phyloP scores from a whole-genome alignment of 2,888 invertebrate genomes.

The Perdita meconis region DNA sequence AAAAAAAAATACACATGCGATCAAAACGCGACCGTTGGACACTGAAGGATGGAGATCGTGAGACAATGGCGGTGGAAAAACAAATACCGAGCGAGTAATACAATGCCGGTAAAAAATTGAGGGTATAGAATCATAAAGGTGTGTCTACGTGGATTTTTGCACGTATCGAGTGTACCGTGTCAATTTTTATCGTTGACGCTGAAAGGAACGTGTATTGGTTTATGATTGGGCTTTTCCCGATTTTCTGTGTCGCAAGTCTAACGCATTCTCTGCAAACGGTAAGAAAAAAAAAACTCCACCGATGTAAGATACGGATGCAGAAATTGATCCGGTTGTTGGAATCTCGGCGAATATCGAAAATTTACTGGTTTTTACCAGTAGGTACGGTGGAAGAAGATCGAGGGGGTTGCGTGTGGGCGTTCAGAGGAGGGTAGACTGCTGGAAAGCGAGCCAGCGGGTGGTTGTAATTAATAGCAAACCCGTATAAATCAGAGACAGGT shows the following conservation, averaged over 20 bases:
- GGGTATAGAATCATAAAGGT: neutral
- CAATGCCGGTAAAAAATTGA: slow-evolving; percentile 7
- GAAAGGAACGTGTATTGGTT: neutral
- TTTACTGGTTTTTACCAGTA: slow-evolving; percentile 10
- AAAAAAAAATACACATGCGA: slow-evolving; percentile 1
- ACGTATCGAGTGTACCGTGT: neutral
- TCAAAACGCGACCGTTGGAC: slow-evolving; percentile 21
- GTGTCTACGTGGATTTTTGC: neutral
- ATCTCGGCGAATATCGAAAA: neutral
- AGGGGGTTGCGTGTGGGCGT: slow-evolving; percentile 1
- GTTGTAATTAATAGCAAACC: slow-evolving; percentile 84
- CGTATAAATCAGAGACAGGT: slow-evolving; percentile 83
- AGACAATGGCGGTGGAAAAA: slow-evolving; percentile 19
- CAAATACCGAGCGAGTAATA: slow-evolving; percentile 9
- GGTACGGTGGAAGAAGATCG: slow-evolving; percentile 14
- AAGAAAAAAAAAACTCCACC: no score
- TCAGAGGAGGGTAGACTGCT: slow-evolving; percentile 37
- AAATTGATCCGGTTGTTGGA: no score
- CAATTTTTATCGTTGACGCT: neutral
- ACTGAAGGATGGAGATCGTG: slow-evolving; percentile 14
- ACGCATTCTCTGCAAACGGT: no score
- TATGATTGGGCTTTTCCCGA: neutral
- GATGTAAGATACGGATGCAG: no score
- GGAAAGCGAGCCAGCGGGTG: slow-evolving; percentile 50
- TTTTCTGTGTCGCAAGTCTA: neutral